Base-by-base conservation (phyloP, 2,888 invertebrate genomes). In the Eulithis testata region DNA sequence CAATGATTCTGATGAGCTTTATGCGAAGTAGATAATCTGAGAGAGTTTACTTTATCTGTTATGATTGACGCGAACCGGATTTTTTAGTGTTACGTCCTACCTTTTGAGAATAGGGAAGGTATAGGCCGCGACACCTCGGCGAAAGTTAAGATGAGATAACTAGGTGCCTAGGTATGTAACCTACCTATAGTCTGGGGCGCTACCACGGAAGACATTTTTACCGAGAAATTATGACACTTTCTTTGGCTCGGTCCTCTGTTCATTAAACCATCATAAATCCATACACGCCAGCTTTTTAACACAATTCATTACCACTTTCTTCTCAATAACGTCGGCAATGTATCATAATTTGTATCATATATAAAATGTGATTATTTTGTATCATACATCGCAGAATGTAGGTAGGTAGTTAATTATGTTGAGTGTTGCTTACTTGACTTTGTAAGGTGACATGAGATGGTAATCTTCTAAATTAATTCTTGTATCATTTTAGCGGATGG, bases 401-500 rank as follows among this genome's bases (percentile, higher is more conserved):
- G 50, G n/a, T n/a, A n/a, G 21, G 21, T 51, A 27, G 27, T 11
- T 31, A 51, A n/a, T 50, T 50, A 31, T 50, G 11, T 8, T 36
- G 51, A 71, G 59, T 65, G 58, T 60, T 73, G 66, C 57, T 9
- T 40, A 40, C 9, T 67, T 50, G 71, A 69, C 66, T 76, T 76
- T 83, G 82, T 82, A 76, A 77, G 67, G 79, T 82, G 79, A 81
- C 80, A 76, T 65, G 60, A 74, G 88, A 88, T 87, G 73, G 80
- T 83, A 81, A 88, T 88, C 89, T 68, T 73, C 80, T 86, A 83
- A 88, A 88, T 85, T 88, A 89, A 84, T 85, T 72, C 81, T 69
- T 82, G 82, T 83, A 54, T 50, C 45, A 11, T 54, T 21, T 21
- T 21, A 21, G 45, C 21, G 50, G 40, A 37, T 21, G 40, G 51